Base-by-base conservation (phyloP, 1,140 invertebrate species). In the Meloidogyne floridensis region DNA sequence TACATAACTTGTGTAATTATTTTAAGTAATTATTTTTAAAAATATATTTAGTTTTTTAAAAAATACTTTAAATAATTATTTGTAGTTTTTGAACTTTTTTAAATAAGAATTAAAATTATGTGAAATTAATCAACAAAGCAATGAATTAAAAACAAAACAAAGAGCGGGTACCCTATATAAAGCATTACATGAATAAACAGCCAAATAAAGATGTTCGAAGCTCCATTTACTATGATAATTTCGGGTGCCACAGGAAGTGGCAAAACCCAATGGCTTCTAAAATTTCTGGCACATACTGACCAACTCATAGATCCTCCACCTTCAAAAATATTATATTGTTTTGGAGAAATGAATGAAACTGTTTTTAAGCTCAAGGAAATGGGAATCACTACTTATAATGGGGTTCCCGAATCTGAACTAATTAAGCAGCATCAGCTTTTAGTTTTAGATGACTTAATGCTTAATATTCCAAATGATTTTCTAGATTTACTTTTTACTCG, bases 201-300 rank as follows among this genome's bases (percentile, higher is more conserved):
- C n/a, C n/a, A n/a, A n/a, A n/a, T n/a, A n/a, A 47, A 47, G 6
- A 47, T 81, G 6, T 81, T 81, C 59, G 4, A 15, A 2, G 75
- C 78, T n/a, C 80, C 80, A 15, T 81, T 81, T 71, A 81, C 80
- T 4, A 81, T 81, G 80, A 70, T 81, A 18, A 47, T 81, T 54
- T 81, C 80, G 0, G 80, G 80, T 0, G 59, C 53, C 32, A 81
- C 80, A 4, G 80, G 80, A 9, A 65, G 54, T 15, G 80, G 80
- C 11, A 81, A 81, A 82, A 81, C 80, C 5, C 11, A 81, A 83
- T 81, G 80, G 80, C 59, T 81, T 2, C 6, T 53, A 18, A 72
- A 69, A 11, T 81, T 81, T 53, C 56, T 81, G 42, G 18, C 10
- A 20, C 15, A 81, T 18, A 6, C 42, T 32, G 53, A 51, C 15